Percentiles rank a stretch among this genome's conserved stretches.
These are phyloP conservation scores for Diploptera punctata DNA, from an alignment of 2,888 invertebrate genomes.

Conservation along the genomic window DNA sequence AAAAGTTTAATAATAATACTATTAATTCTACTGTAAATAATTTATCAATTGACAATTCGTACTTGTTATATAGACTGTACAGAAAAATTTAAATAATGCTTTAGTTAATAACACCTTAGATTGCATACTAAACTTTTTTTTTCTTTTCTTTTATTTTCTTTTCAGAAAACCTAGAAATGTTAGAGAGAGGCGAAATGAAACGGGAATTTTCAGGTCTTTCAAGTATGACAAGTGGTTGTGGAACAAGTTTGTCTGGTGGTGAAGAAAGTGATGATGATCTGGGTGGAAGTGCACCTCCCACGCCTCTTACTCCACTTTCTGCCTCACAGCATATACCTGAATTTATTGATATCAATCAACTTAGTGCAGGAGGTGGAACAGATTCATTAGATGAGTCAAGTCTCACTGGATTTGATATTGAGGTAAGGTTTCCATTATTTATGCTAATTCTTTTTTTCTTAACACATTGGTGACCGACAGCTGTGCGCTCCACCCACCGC, in stretches of 20 bases:
- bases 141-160: too few species aligned
- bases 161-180: conserved; percentile 76
- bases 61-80: conserved; percentile 5
- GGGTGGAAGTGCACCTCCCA: conserved; percentile 53
- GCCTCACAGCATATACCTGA: conserved; percentile 36
- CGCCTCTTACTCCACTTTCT: conserved; percentile 39
- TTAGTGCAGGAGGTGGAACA: conserved; percentile 14
- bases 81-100: neutral
- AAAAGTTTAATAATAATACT: too few species aligned
- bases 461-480: too few species aligned
- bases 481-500: too few species aligned
- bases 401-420: conserved; percentile 64
- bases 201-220: conserved; percentile 57
- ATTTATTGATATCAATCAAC: conserved; percentile 29
- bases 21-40: too few species aligned
- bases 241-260: conserved; percentile 17
- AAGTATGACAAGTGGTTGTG: conserved; percentile 4
- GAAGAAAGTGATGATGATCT: conserved; percentile 45
- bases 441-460: too few species aligned
- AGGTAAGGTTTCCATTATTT: too few species aligned
- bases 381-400: conserved; percentile 50
- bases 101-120: too few species aligned
- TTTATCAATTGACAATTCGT: too few species aligned
- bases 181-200: conserved; percentile 90
- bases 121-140: neutral